These are phyloP conservation scores for Ageneiosus marmoratus DNA, from an alignment of 2,113 vertebrate species.

Conservation along the genomic window DNA sequence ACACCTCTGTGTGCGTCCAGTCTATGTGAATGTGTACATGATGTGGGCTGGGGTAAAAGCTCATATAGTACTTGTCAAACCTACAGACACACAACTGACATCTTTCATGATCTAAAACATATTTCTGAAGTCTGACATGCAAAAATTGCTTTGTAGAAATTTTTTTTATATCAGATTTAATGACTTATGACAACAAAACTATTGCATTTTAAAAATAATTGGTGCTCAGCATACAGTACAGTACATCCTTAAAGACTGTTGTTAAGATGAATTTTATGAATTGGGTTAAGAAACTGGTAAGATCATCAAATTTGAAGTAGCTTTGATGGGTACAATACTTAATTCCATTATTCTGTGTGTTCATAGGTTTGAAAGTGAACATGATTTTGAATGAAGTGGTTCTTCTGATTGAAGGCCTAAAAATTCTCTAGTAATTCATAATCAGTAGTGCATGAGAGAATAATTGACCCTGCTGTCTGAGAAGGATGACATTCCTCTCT, in stretches of 20 bases:
- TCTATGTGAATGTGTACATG: neutral
- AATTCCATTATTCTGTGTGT: neutral
- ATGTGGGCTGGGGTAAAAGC: neutral
- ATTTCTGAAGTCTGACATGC: neutral
- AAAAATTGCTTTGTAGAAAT: neutral
- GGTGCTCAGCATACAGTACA: neutral
- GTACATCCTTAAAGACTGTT: neutral
- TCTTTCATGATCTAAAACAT: neutral
- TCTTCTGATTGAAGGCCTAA: neutral
- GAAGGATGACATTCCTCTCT: neutral
- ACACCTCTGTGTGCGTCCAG: too few relatives aligned
- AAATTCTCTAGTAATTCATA: neutral
- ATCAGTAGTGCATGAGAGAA: neutral
- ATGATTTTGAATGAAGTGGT: neutral
- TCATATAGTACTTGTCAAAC: neutral
- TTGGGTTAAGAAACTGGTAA: neutral
- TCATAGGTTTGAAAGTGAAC: neutral
- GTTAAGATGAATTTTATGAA: neutral
- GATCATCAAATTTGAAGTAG: too few relatives aligned
- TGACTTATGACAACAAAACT: constrained; percentile 13
- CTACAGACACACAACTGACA: neutral
- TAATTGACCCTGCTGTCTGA: constrained; percentile 4
- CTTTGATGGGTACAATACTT: neutral
- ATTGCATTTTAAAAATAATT: neutral
- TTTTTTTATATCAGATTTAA: neutral